phyloP scores from a whole-genome alignment of 1,140 invertebrate genomes.

The Scaptodrosophila lebanonensis region DNA sequence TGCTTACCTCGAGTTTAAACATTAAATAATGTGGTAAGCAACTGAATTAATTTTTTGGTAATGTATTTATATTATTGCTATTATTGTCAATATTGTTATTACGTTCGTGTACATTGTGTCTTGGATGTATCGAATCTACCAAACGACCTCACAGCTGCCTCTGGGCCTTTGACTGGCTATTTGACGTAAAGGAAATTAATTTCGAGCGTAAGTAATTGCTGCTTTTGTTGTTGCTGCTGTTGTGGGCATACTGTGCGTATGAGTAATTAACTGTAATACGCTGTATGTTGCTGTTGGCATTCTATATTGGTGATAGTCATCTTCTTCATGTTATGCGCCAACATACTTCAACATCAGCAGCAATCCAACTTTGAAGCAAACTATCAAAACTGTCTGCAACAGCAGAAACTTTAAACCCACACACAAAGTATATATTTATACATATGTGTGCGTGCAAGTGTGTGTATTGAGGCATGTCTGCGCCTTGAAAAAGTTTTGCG shows the following conservation, averaged over 20 bases:
- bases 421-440: not conserved
- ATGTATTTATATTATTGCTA: no score
- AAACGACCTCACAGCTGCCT: no score
- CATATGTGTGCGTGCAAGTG: slow-evolving; percentile 1
- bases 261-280: slow-evolving; percentile 63
- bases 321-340: slow-evolving; percentile 26
- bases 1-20: no score
- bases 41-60: slow-evolving; percentile 40
- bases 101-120: no score
- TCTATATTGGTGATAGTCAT: slow-evolving; percentile 40
- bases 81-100: no score
- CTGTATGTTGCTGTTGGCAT: slow-evolving; percentile 4
- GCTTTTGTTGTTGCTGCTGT: no score
- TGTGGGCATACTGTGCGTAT: slow-evolving; percentile 44
- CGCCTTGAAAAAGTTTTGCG: slow-evolving; percentile 35
- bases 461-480: slow-evolving; percentile 2
- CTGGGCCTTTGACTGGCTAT: no score
- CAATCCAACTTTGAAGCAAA: slow-evolving; percentile 39
- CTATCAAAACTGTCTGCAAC: slow-evolving; percentile 64
- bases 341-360: slow-evolving; percentile 26
- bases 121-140: no score
- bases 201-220: no score
- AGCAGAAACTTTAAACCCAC: slow-evolving; percentile 38
- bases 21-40: slow-evolving; percentile 44
- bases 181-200: no score